Evolutionary conservation across 1,140 invertebrate species (phyloP).

Genomic region (Carcinoscorpius rotundicauda): DNA sequence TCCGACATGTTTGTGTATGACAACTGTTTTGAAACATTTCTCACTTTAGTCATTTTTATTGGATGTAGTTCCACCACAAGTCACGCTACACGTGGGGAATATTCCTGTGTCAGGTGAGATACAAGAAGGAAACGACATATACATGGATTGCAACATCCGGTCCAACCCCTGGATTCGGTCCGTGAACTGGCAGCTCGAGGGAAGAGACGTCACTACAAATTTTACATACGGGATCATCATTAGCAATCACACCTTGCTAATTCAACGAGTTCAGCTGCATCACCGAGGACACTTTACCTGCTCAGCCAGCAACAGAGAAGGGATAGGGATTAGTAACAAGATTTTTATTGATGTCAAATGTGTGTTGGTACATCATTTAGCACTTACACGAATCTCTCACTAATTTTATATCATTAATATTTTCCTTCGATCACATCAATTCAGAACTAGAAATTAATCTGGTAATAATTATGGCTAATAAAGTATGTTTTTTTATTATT

Average conservation of each 20-base stretch:
- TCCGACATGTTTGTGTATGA: too few relatives aligned
- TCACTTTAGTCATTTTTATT: too few relatives aligned
- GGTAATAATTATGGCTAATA: too few relatives aligned
- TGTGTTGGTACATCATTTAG: not conserved
- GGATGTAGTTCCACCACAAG: slow-evolving; percentile 62
- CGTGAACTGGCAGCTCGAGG: slow-evolving; percentile 68
- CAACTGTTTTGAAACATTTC: too few relatives aligned
- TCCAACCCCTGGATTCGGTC: slow-evolving; percentile 43
- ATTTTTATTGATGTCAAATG: slow-evolving; percentile 71
- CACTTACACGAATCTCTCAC: too few relatives aligned
- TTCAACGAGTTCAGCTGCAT: slow-evolving; percentile 25
- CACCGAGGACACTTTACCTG: slow-evolving; percentile 52
- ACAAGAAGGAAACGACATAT: slow-evolving; percentile 62
- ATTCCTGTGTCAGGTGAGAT: slow-evolving; percentile 68
- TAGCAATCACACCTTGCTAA: slow-evolving; percentile 50
- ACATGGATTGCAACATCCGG: slow-evolving; percentile 55
- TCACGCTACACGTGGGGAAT: slow-evolving; percentile 62
- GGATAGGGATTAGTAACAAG: slow-evolving; percentile 65
- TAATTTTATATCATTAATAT: too few relatives aligned
- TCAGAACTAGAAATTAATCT: too few relatives aligned
- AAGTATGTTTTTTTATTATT: too few relatives aligned
- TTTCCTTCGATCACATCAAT: too few relatives aligned
- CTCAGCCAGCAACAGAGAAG: slow-evolving; percentile 74
- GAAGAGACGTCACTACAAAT: slow-evolving; percentile 52
- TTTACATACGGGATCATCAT: slow-evolving; percentile 56